phyloP scores from a whole-genome alignment of 2,888 invertebrate species.

The Stenoptilia bipunctidactyla region DNA sequence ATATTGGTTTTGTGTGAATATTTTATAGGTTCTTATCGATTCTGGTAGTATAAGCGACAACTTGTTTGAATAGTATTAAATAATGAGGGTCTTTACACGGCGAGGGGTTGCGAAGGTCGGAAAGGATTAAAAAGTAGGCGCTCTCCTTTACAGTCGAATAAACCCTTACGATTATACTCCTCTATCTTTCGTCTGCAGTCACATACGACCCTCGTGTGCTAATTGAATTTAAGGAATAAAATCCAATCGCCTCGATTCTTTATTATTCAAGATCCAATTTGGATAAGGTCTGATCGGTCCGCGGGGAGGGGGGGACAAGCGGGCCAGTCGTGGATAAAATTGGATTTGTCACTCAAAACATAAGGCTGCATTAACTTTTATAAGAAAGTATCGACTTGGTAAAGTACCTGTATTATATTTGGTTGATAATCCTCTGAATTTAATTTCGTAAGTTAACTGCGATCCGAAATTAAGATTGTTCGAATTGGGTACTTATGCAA shows the following conservation, averaged over 20 bases:
- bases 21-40: not conserved
- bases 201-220: conserved; percentile 68
- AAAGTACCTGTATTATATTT: too few relatives aligned
- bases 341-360: conserved; percentile 72
- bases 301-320: conserved; percentile 42
- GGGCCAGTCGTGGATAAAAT: conserved; percentile 68
- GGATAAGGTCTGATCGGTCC: conserved; percentile 72
- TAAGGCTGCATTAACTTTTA: conserved; percentile 53
- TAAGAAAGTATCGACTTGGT: conserved; percentile 20
- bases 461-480: too few relatives aligned
- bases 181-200: conserved; percentile 69
- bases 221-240: conserved; percentile 74
- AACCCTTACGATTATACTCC: conserved; percentile 54
- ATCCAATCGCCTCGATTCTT: conserved; percentile 73
- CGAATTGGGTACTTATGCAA: too few relatives aligned
- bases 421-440: too few relatives aligned
- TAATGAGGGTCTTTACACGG: not conserved
- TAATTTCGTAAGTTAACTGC: too few relatives aligned
- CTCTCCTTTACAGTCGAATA: conserved; percentile 25
- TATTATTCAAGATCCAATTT: conserved; percentile 74
- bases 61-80: not conserved
- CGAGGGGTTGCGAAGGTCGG: not conserved
- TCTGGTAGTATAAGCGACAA: not conserved
- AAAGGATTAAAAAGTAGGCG: conserved; percentile 13
- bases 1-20: too few relatives aligned